phyloP scores from a whole-genome alignment of 37 sponge, comb jelly and placozoan species.

The Halisarca cf. caerulea region DNA sequence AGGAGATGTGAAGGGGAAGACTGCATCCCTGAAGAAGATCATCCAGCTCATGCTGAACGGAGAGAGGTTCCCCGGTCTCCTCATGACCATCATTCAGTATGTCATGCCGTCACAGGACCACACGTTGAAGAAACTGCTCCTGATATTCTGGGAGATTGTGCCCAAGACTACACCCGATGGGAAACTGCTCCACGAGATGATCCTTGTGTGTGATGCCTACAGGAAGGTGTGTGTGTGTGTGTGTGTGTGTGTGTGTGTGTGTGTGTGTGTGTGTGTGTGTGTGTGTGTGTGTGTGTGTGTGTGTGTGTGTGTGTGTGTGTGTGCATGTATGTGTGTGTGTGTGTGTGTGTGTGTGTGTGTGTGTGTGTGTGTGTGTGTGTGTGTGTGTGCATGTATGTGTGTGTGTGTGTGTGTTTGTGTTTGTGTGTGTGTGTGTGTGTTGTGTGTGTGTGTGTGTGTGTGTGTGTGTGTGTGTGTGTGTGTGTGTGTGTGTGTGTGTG shows the following conservation, averaged over 20 bases:
- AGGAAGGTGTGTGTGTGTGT: conserved; percentile 66
- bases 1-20: conserved; percentile 70
- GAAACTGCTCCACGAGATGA: conserved; percentile 99
- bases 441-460: no score
- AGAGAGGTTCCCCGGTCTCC: conserved; percentile 88
- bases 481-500: no score
- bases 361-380: no score
- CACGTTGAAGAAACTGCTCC: conserved; percentile 94
- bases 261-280: conserved; percentile 26
- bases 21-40: conserved; percentile 84
- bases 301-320: conserved; percentile 6
- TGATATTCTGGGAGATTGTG: conserved; percentile 97
- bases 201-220: conserved; percentile 96
- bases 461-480: no score
- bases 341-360: background rate
- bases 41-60: conserved; percentile 96
- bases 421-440: no score
- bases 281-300: conserved; percentile 25
- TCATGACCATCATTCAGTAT: conserved; percentile 96
- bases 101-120: conserved; percentile 93
- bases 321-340: background rate
- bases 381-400: no score
- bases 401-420: no score
- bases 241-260: conserved; percentile 15
- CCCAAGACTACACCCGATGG: conserved; percentile 96